Evolutionary conservation across 2,113 vertebrate species (phyloP), one percentile per base, ranked within the genome.

Genomic region (Pungitius pungitius): DNA sequence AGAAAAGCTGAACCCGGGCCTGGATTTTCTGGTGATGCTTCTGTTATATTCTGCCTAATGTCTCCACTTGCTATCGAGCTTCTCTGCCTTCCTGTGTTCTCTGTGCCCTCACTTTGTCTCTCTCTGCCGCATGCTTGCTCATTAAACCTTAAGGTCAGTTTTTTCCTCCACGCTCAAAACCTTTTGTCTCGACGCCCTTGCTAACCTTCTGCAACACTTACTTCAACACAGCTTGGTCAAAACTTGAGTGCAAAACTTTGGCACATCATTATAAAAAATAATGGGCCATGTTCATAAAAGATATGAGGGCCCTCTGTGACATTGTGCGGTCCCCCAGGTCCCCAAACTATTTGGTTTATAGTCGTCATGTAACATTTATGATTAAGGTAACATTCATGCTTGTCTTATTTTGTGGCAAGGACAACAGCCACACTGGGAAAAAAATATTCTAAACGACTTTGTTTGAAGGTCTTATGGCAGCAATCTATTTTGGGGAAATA

Each of bases 381-480:
- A 81, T 78, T 86, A 83, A 83, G 82, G 83, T 85, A 89, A 90
- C 87, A 91, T 88, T 90, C 84, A 89, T 83, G 88, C 84, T 88
- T 87, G 81, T 85, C 84, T 89, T 80, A 75, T 84, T 91, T 65
- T 64, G 71, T 77, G 66, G 78, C 75, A 88, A 90, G 88, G 87
- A 77, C 88, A 89, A 85, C 69, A 75, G 66, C 77, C 22, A 58
- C 57, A 70, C n/a, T 33, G 45, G 72, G 56, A 45, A 77, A 75
- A 0, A 76, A 60, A 73, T 71, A 80, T 67, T 78, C 75, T 26
- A 80, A 86, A 84, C 75, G 75, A 84, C 84, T 86, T 88, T 69
- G 76, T 77, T 86, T 85, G 73, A 89, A 83, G 86, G 81, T 83
- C 73, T 83, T 78, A 87, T 71, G 59, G 82, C 66, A 69, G 69